phyloP scores from a whole-genome alignment of 2,797 vertebrate species.

The Ataeniobius toweri region DNA sequence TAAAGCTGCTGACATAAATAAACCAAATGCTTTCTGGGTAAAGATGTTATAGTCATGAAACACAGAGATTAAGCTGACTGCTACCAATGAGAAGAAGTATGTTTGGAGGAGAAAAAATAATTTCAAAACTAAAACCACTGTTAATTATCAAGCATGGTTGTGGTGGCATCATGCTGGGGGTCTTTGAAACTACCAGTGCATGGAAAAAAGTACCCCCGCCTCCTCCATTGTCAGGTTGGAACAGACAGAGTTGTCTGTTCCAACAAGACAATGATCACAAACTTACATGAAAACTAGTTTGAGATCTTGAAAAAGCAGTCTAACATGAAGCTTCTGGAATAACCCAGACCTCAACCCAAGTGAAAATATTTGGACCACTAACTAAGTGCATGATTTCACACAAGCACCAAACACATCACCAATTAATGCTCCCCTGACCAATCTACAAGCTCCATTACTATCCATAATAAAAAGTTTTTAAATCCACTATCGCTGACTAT shows the following conservation, averaged over 20 bases:
- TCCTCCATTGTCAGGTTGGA: too few species aligned
- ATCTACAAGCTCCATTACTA: too few species aligned
- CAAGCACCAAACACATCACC: neutral
- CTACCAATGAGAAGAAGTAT: too few species aligned
- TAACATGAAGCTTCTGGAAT: neutral
- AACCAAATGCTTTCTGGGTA: too few species aligned
- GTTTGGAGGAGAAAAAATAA: too few species aligned
- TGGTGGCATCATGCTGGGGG: neutral
- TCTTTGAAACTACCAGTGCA: neutral
- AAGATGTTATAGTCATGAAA: too few species aligned
- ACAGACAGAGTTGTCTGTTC: neutral
- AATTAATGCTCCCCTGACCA: neutral
- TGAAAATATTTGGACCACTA: too few species aligned
- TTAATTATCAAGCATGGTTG: neutral
- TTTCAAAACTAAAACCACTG: neutral
- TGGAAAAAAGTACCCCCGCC: too few species aligned
- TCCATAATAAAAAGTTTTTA: too few species aligned
- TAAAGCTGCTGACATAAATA: too few species aligned
- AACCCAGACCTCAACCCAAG: neutral
- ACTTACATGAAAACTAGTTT: neutral
- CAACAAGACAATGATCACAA: neutral
- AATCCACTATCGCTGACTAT: too few species aligned
- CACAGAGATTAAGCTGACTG: too few species aligned
- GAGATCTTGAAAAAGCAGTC: neutral
- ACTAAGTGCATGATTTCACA: neutral